phyloP scores from a whole-genome alignment of 2,113 vertebrate genomes.

The Hydrochoerus hydrochaeris region DNA sequence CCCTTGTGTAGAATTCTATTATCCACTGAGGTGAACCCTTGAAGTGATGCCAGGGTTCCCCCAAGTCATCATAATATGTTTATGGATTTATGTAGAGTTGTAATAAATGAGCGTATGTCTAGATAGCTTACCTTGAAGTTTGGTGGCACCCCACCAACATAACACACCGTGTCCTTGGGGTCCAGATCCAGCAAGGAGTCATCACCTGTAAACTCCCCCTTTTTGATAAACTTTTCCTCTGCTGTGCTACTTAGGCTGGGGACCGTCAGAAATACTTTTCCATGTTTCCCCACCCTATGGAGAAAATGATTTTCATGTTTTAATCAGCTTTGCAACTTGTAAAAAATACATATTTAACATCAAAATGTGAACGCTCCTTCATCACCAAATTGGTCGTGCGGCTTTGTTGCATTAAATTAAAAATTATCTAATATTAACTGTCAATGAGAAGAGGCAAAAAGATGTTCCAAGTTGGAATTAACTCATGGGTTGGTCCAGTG shows the following conservation, averaged over 20 bases:
- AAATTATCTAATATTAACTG: not conserved
- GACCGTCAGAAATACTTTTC: slow-evolving; percentile 95
- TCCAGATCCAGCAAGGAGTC: slow-evolving; percentile 94
- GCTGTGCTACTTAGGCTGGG: slow-evolving; percentile 93
- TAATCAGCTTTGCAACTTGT: not conserved
- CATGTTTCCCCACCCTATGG: slow-evolving; percentile 93
- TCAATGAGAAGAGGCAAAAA: not conserved
- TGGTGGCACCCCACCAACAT: slow-evolving; percentile 94
- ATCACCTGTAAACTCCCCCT: slow-evolving; percentile 90
- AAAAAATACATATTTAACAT: slow-evolving; percentile 8
- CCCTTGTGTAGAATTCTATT: not conserved
- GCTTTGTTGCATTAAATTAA: not conserved
- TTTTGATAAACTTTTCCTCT: slow-evolving; percentile 99
- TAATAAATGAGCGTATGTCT: not conserved
- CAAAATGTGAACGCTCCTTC: not conserved
- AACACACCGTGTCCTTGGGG: slow-evolving; percentile 93
- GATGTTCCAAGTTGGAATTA: not conserved
- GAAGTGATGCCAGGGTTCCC: not conserved
- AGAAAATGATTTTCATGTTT: slow-evolving; percentile 24
- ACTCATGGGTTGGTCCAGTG: not conserved
- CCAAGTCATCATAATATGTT: not conserved
- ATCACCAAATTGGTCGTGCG: not conserved
- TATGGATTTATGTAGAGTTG: not conserved
- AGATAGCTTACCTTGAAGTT: slow-evolving; percentile 88
- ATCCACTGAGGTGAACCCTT: not conserved